Percentiles rank a stretch among this genome's conserved stretches.
Conservation (phyloP, 2,113 vertebrate genomes). For the Pitta sordida region DNA sequence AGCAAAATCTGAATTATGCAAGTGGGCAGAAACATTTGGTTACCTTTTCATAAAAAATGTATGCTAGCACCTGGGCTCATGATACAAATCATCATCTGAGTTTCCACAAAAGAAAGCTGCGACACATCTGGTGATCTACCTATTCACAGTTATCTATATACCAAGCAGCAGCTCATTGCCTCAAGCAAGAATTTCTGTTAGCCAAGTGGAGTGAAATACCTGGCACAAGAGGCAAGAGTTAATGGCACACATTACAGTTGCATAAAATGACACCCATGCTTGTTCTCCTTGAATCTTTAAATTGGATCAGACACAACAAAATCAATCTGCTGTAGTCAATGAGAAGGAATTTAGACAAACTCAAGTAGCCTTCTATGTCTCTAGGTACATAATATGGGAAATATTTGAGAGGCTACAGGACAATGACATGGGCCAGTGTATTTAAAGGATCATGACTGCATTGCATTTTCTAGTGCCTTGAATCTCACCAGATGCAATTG, state of each 20-base stretch:
- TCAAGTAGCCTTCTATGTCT: background rate
- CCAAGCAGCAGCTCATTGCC: background rate
- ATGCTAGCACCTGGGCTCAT: background rate
- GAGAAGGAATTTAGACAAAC: background rate
- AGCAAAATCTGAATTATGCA: background rate
- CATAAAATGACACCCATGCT: background rate
- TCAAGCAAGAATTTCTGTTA: background rate
- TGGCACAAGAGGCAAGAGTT: background rate
- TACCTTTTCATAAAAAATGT: background rate
- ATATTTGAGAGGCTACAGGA: background rate
- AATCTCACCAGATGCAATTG: background rate
- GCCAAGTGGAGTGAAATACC: background rate
- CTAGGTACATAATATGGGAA: background rate
- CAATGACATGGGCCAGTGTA: background rate
- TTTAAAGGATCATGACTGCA: background rate
- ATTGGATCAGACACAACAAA: background rate
- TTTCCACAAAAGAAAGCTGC: background rate
- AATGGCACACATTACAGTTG: background rate
- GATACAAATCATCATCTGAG: background rate
- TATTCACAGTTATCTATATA: background rate
- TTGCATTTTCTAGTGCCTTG: background rate
- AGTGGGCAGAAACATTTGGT: background rate
- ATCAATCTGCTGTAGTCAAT: background rate
- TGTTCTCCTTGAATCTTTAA: background rate
- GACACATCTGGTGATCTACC: background rate